Evolutionary conservation across 2,888 invertebrate genomes (phyloP), one percentile per base, ranked within the genome.

Genomic region (Phyto melanocephala): DNA sequence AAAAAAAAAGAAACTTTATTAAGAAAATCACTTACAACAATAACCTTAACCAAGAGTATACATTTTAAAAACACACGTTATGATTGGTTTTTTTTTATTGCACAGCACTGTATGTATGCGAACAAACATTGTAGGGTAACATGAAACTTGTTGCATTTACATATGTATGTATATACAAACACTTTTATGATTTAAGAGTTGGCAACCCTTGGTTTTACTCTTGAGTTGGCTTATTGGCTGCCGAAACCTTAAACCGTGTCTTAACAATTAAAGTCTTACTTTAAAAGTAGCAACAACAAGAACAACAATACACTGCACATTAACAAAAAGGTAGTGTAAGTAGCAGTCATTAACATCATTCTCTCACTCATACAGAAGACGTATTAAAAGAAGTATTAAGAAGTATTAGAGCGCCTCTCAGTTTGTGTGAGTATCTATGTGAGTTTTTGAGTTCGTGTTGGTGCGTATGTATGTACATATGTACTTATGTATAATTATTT

Each of bases 181-280:
- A 10, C 13, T 60, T 24, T 13, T 22, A 28, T 2, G 10, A 6
- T 28, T 28, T 7, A 40, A 11, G n/a, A 37, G 22, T 11, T 80
- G 81, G 79, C 79, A 79, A 75, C 70, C 17, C 42, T 45, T 10
- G 20, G 22, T 50, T 70, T 17, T 50, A 63, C 24, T 70, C 58
- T 75, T 82, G 82, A 74, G 70, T 75, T 78, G 78, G 75, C 79
- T 82, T 79, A 82, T 82, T 82, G 71, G 82, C 65, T 62, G 37
- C 65, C 70, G 79, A 79, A 82, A 82, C 70, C 79, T 70, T 75
- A 82, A 82, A 82, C 75, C 79, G 71, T 79, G 82, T 79, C 79
- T 79, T 75, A 45, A 75, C 82, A 79, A 79, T 82, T 79, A 78
- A 82, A 82, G 82, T 71, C 82, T 79, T 71, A 71, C 74, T 82